Evolutionary conservation across 2,888 invertebrate species (phyloP), one percentile per base, ranked within the genome.

Genomic region (Dascillus cervinus): DNA sequence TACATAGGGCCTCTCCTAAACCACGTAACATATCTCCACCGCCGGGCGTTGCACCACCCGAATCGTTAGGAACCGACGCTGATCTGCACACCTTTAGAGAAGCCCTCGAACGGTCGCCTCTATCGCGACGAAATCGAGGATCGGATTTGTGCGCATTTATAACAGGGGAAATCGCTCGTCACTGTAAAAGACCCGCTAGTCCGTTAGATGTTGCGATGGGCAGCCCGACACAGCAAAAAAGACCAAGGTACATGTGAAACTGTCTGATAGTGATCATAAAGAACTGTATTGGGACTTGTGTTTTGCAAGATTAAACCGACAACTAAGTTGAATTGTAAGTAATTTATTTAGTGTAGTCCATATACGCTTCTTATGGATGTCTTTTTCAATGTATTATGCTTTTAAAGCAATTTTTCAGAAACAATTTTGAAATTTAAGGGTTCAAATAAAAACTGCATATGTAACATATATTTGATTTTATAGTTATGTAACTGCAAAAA

Each of bases 161-260:
- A 55, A 72, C 73, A 44, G 75, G 73, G 50, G 83, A 84, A 65
- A 80, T 82, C 58, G 78, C 79, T 37, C 73, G 82, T 37, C 79
- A 82, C 58, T 76, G 77, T 60, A 80, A 79, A 65, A 68, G 79
- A 46, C 76, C 79, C 22, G 76, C 79, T 34, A 75, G 77, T 50
- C 75, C 78, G 39, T 71, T 72, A 40, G 81, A 82, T 61, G 82
- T 81, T 46, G 77, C 75, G 56, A 83, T 82, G 82, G 83, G 80
- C 58, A 82, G 82, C 48, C 82, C 82, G 39, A 79, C 79, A 52
- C 78, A 80, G 60, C 72, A 74, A 59, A 84, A 84, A 64, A 73
- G 81, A 55, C 75, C 77, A 56, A 74, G 81, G 55, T 77, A 77
- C 58, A 77, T 79, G 74, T 80, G 76, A 72, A 51, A n/a, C n/a